A percentile compares a stretch with the other conserved stretches of the same genome.
These are phyloP conservation scores for Brachionus angularis DNA, from an alignment of 1,140 invertebrate genomes.

Conservation along the genomic window DNA sequence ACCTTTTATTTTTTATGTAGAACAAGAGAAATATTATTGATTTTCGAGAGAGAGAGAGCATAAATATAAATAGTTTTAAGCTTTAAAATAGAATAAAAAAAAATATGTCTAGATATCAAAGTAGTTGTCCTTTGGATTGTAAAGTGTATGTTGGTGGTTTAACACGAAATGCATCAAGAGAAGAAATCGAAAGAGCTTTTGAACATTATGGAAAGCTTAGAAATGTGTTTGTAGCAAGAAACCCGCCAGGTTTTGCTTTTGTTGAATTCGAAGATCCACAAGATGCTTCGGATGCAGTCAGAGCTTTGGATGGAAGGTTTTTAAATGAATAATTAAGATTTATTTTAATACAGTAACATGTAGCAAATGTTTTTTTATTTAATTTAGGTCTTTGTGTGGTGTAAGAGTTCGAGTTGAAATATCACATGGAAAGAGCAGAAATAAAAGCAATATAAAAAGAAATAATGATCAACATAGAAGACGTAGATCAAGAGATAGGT, in stretches of 20 bases:
- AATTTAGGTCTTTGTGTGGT: constrained; percentile 78
- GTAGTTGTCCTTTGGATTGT: constrained; percentile 63
- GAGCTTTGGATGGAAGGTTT: constrained; percentile 78
- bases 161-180: constrained; percentile 54
- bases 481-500: not conserved
- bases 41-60: not conserved
- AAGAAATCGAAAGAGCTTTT: constrained; percentile 71
- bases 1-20: no score
- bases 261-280: constrained; percentile 89
- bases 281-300: constrained; percentile 88
- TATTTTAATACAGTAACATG: constrained; percentile 32
- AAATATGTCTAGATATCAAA: not conserved
- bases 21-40: no score
- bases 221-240: constrained; percentile 89
- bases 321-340: not conserved
- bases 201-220: constrained; percentile 84
- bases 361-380: no score
- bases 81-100: not conserved
- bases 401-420: constrained; percentile 80
- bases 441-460: not conserved
- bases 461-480: not conserved
- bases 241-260: constrained; percentile 78
- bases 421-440: constrained; percentile 66
- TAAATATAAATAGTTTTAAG: not conserved
- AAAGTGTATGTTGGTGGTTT: constrained; percentile 96